Percentiles rank a stretch among this genome's conserved stretches.
Evolutionary conservation across 30 jellyfish, hydroid and myxozoan species (phyloP).

Genomic region (Catostylus mosaicus): DNA sequence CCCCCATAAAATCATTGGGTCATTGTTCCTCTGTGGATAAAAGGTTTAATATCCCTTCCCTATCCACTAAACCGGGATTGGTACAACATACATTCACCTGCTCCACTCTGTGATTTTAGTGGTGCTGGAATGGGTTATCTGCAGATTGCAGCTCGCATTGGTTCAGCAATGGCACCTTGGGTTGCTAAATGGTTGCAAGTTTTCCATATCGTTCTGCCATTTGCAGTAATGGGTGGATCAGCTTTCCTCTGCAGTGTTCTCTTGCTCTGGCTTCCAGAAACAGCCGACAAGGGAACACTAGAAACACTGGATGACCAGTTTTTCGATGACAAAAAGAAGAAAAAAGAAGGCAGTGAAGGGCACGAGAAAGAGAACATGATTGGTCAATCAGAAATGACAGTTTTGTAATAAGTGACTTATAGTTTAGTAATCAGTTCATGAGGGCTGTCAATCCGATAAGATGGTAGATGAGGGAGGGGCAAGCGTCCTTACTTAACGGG

Average conservation of each 20-base stretch:
- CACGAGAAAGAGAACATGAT: neutral
- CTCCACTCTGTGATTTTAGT: no score
- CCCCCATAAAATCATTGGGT: no score
- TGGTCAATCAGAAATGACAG: neutral
- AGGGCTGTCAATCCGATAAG: no score
- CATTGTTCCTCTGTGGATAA: no score
- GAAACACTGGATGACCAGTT: slow-evolving; percentile 59
- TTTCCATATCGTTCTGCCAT: slow-evolving; percentile 55
- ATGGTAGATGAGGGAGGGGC: no score
- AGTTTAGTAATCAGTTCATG: no score
- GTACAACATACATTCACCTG: no score
- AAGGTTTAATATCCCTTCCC: no score
- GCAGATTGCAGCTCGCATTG: slow-evolving; percentile 82
- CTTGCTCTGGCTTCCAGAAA: slow-evolving; percentile 67
- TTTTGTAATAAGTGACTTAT: no score
- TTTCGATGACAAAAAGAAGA: neutral
- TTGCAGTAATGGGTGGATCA: slow-evolving; percentile 65
- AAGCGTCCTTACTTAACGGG: no score
- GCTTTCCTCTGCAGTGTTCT: slow-evolving; percentile 40
- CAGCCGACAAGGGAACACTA: slow-evolving; percentile 55
- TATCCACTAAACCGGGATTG: no score
- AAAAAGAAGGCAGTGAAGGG: neutral
- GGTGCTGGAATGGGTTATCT: slow-evolving; percentile 87
- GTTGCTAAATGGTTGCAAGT: slow-evolving; percentile 74
- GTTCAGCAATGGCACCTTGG: slow-evolving; percentile 92